Evolutionary conservation across 1,140 invertebrate species (phyloP), one percentile per base, ranked within the genome.

Genomic region (Dreissena polymorpha): DNA sequence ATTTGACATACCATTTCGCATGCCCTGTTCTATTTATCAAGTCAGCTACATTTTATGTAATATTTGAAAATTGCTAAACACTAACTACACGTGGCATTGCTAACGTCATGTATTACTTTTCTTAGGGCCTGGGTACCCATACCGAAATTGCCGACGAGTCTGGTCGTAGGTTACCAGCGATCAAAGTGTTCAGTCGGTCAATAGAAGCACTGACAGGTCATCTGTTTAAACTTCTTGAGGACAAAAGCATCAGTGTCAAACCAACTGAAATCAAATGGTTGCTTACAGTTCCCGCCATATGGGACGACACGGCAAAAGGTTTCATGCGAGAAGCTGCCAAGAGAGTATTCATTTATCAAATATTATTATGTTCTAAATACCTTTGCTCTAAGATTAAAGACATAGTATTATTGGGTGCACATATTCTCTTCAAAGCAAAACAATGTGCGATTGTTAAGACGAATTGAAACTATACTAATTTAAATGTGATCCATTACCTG

Each of bases 261-360:
- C 14, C 18, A 10, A 25, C 51, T 3, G 73, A 76, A 39, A 70
- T 83, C 13, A 49, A 83, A 18, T 83, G 81, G 81, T 55, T 83
- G 8, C 51, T 83, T 23, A 83, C 81, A 8, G 81, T 83, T 6
- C 81, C 81, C 10, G 81, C 81, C 10, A 83, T 83, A 21, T 83
- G 81, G 81, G 74, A 83, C 60, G 81, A 83, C 39, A 63, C 63
- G 13, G 81, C 81, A 6, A 83, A 83, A 60, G 65, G 25, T 14
- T 83, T 83, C 55, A 83, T 83, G 81, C 65, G 73, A 53, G 21
- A 76, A 29, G 81, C 81, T 10, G 81, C 81, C 50, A 53, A 77
- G 60, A 6, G 23, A 73, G 81, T 83, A 23, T 39, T 23, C 29
- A n/a, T 23, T 23, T 5, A n/a, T 5, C 2, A n/a, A n/a, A 63